These are phyloP conservation scores for Ammodytes dubius DNA, from an alignment of 2,113 vertebrate species.

Conservation along the genomic window DNA sequence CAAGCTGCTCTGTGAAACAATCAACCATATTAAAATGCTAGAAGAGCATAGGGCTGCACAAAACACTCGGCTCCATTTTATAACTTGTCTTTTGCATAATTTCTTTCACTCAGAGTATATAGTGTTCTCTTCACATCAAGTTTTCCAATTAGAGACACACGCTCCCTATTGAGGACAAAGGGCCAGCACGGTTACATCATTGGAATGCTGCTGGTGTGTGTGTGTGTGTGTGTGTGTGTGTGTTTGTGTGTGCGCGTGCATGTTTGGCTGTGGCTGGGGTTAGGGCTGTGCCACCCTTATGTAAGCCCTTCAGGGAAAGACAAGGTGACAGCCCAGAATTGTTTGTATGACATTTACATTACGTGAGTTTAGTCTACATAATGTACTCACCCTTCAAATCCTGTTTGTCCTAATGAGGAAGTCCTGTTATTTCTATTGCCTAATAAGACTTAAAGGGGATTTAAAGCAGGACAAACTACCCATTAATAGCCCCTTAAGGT, in stretches of 20 bases:
- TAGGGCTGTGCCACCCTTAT: constrained; percentile 66
- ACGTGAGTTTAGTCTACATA: too few relatives aligned
- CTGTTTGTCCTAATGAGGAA: too few relatives aligned
- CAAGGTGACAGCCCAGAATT: constrained; percentile 13
- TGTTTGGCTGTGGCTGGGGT: constrained; percentile 38
- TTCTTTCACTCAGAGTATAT: not conserved
- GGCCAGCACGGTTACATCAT: constrained; percentile 82
- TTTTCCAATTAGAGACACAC: constrained; percentile 67
- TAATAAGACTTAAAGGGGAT: too few relatives aligned
- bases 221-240: constrained; percentile 27
- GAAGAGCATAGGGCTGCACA: not conserved
- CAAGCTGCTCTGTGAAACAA: not conserved
- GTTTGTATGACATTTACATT: not conserved
- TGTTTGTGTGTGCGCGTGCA: constrained; percentile 48
- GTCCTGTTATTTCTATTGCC: not conserved
- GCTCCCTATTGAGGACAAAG: constrained; percentile 68
- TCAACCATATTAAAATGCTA: constrained; percentile 5
- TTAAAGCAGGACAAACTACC: not conserved
- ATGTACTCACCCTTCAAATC: not conserved
- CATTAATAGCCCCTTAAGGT: not conserved
- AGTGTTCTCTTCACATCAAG: constrained; percentile 48
- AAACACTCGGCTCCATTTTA: constrained; percentile 16
- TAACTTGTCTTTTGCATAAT: constrained; percentile 26
- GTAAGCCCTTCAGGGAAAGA: constrained; percentile 67
- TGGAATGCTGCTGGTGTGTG: constrained; percentile 77